Conservation (phyloP, 2,113 vertebrate species). For the Galbula dea region DNA sequence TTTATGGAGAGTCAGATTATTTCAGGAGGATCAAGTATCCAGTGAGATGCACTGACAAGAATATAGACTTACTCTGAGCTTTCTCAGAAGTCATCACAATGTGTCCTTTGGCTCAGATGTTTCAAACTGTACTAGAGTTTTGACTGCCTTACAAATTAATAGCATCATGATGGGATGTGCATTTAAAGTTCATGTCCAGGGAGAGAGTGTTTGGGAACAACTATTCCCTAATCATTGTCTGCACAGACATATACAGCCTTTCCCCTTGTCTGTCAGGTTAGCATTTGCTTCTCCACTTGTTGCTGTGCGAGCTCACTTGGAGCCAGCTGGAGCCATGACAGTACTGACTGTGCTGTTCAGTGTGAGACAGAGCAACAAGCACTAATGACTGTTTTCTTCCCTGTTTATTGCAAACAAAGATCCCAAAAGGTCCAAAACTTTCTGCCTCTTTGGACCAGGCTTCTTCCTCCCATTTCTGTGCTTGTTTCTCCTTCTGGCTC, state of each 20-base stretch:
- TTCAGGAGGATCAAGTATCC: background rate
- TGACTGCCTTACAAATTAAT: background rate
- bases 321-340: background rate
- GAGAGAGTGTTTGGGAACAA: background rate
- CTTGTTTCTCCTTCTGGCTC: background rate
- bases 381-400: background rate
- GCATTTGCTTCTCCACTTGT: fast-evolving
- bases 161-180: background rate
- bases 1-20: background rate
- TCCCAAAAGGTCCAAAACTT: background rate
- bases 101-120: background rate
- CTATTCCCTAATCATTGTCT: background rate
- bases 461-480: background rate
- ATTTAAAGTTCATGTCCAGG: background rate
- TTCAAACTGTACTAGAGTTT: background rate
- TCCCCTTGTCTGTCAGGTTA: background rate
- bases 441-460: background rate
- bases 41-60: background rate
- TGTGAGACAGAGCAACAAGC: background rate
- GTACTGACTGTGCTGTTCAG: background rate
- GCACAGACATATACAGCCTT: background rate
- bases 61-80: background rate
- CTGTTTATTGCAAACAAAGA: background rate
- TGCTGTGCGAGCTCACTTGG: background rate
- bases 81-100: background rate